Evolutionary conservation across 2,888 invertebrate species (phyloP).

Genomic region (Cordylochernes scorpioides): DNA sequence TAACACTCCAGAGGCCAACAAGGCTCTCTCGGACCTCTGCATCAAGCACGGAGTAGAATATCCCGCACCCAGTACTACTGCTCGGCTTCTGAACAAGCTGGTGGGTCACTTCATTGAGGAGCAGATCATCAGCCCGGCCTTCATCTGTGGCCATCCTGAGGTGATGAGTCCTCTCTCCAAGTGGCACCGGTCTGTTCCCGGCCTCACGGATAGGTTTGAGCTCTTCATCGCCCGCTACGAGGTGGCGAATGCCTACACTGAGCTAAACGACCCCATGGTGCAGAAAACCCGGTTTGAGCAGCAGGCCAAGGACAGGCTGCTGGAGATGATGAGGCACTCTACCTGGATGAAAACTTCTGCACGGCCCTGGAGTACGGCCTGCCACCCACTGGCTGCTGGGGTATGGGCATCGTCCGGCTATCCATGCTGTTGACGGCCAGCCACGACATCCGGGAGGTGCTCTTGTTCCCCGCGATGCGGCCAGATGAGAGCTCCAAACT

Average conservation of each 20-base stretch:
- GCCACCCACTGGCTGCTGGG: slow-evolving; percentile 96
- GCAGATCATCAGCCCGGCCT: slow-evolving; percentile 79
- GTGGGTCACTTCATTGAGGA: slow-evolving; percentile 90
- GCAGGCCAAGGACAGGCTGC: slow-evolving; percentile 83
- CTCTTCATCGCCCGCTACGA: slow-evolving; percentile 89
- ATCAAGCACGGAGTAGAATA: slow-evolving; percentile 67
- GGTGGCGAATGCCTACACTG: slow-evolving; percentile 94
- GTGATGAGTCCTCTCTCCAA: slow-evolving; percentile 97
- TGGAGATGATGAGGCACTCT: slow-evolving; percentile 93
- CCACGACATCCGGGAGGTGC: slow-evolving; percentile 91
- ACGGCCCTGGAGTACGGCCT: slow-evolving; percentile 89
- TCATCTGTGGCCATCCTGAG: slow-evolving; percentile 88
- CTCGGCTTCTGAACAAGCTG: slow-evolving; percentile 79
- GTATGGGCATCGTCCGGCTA: slow-evolving; percentile 83
- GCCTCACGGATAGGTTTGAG: slow-evolving; percentile 88
- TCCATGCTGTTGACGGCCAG: slow-evolving; percentile 96
- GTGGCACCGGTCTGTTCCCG: slow-evolving; percentile 61
- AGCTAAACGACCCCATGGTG: slow-evolving; percentile 85
- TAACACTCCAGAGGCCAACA: slow-evolving; percentile 31
- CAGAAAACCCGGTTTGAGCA: slow-evolving; percentile 83
- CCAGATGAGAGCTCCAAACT: no score
- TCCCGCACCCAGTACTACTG: slow-evolving; percentile 64
- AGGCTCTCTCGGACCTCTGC: slow-evolving; percentile 54
- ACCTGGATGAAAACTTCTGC: slow-evolving; percentile 89
- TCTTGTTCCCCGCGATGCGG: slow-evolving; percentile 96